A percentile compares a stretch with the other conserved stretches of the same genome.
phyloP scores from a whole-genome alignment of 2,888 invertebrate species.

The Tineola bisselliella region DNA sequence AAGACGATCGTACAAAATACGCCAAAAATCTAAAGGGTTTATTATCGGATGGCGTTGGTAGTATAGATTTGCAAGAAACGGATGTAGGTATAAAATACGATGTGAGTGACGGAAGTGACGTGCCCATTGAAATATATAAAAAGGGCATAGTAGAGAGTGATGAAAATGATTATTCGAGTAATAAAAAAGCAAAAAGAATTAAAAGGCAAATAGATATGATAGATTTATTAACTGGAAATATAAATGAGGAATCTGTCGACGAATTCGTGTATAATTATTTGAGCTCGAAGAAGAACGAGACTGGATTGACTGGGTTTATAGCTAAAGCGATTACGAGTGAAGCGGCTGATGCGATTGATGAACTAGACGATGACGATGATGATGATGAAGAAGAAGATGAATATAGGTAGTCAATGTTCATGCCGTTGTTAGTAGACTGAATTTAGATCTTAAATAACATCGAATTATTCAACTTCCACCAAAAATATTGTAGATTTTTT shows the following conservation, averaged over 20 bases:
- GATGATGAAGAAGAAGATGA: conserved; percentile 21
- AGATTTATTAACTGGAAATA: conserved; percentile 45
- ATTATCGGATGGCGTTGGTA: conserved; percentile 51
- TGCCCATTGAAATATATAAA: conserved; percentile 65
- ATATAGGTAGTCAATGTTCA: background rate
- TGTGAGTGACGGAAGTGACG: conserved; percentile 62
- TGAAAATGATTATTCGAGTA: conserved; percentile 37
- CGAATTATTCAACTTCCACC: background rate
- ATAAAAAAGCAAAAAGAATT: conserved; percentile 25
- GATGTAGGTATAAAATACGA: conserved; percentile 68
- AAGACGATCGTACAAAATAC: conserved; percentile 35
- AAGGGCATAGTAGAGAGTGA: conserved; percentile 71
- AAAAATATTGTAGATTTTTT: background rate
- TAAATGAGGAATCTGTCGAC: conserved; percentile 46
- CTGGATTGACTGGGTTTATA: conserved; percentile 46
- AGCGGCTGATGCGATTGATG: conserved; percentile 30
- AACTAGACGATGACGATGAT: conserved; percentile 34
- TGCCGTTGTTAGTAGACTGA: background rate
- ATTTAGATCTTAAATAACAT: background rate
- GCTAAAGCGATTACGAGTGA: conserved; percentile 50
- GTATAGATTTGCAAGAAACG: conserved; percentile 66
- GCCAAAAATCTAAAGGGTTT: conserved; percentile 48
- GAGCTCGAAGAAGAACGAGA: conserved; percentile 45
- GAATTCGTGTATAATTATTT: conserved; percentile 50
- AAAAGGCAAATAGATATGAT: conserved; percentile 52